Conservation (phyloP, 2,888 invertebrate species). For the Baronia brevicornis region DNA sequence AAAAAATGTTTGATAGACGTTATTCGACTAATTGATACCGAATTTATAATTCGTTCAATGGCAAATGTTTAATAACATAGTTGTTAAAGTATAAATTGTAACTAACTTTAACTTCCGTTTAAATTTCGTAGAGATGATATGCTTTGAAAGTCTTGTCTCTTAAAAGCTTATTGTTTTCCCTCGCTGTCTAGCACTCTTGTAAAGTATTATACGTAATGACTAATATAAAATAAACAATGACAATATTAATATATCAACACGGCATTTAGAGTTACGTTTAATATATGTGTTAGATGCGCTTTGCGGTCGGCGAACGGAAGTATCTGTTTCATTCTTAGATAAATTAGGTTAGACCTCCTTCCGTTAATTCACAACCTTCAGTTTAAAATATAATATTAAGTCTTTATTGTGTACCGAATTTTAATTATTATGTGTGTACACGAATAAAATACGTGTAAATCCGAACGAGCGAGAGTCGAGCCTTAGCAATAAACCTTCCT, state of each 20-base stretch:
- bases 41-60: constrained; percentile 13
- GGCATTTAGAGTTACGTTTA: constrained; percentile 61
- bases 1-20: constrained; percentile 5
- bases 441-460: constrained; percentile 20
- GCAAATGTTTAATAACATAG: constrained; percentile 10
- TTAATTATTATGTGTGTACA: too few species aligned
- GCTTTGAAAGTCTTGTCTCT: constrained; percentile 36
- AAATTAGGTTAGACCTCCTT: constrained; percentile 39
- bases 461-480: constrained; percentile 28
- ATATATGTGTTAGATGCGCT: constrained; percentile 60
- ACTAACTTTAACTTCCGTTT: constrained; percentile 25
- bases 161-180: constrained; percentile 41
- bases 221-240: constrained; percentile 64
- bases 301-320: constrained; percentile 48
- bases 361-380: constrained; percentile 35
- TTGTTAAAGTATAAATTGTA: constrained; percentile 4
- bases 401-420: too few species aligned
- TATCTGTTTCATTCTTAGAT: constrained; percentile 43
- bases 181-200: constrained; percentile 55
- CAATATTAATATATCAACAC: constrained; percentile 72
- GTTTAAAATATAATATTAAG: constrained; percentile 19
- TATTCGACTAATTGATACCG: constrained; percentile 8
- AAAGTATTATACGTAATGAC: constrained; percentile 60
- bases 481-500: constrained; percentile 33
- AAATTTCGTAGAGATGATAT: constrained; percentile 28